phyloP scores from a whole-genome alignment of 2,113 vertebrate species.

The Sclerurus mexicanus region DNA sequence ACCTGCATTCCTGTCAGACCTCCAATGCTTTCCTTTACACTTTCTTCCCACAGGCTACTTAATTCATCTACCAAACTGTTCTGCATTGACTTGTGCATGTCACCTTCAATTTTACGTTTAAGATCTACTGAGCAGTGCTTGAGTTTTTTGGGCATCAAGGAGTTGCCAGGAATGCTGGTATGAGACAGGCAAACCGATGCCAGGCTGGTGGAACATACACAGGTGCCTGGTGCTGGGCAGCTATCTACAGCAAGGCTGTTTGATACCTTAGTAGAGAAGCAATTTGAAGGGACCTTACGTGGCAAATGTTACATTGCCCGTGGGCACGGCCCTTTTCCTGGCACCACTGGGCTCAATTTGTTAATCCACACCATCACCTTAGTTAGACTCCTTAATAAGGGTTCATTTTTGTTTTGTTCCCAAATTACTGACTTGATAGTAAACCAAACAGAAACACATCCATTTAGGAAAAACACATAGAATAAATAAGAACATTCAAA shows the following conservation, averaged over 20 bases:
- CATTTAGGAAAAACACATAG: not conserved
- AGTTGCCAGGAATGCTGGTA: not conserved
- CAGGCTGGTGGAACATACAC: not conserved
- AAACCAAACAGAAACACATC: not conserved
- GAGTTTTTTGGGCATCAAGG: not conserved
- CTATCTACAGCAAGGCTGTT: no score
- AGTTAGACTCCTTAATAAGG: not conserved
- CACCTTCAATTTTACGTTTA: not conserved
- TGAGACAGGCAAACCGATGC: not conserved
- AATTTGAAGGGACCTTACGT: not conserved
- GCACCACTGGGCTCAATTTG: not conserved
- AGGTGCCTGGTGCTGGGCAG: not conserved
- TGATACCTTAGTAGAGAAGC: not conserved
- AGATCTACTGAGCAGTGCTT: not conserved
- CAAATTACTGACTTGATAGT: not conserved
- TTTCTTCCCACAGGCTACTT: not conserved
- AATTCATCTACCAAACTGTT: not conserved
- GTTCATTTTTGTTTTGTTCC: not conserved
- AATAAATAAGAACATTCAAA: not conserved
- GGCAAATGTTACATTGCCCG: not conserved
- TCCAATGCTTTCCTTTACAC: not conserved
- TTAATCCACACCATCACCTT: not conserved
- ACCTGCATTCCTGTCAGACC: not conserved
- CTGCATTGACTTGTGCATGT: not conserved
- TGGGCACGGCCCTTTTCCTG: not conserved